Base-by-base conservation (phyloP, 1,140 invertebrate species). In the Gonioctena quinquepunctata region DNA sequence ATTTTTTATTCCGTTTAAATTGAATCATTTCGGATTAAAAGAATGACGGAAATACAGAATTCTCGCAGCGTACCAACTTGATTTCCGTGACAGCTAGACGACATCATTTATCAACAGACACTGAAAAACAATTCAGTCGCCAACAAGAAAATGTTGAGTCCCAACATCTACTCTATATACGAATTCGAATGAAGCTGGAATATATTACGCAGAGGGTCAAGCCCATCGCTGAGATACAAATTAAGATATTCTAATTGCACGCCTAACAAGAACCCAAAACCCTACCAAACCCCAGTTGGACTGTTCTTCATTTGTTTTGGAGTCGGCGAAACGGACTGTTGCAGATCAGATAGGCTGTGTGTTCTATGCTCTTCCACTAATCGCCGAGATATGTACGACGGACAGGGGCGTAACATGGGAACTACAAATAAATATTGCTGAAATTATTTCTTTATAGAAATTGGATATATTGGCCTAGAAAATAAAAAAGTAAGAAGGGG, bases 231-330 rank as follows among this genome's bases (percentile, higher is more conserved):
- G 74, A 71, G 78, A 79, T 79, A 79, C 78, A 77, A 80, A 80
- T 80, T 80, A 78, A 78, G 78, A 78, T 78, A 78, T 80, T 78
- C 77, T 80, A 78, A 78, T 78, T 77, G 72, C 62, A 68, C 65
- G 70, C 64, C 65, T 73, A 69, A 68, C 72, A 74, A 76, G 74
- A 76, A 76, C 76, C 74, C 76, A 18, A 54, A 27, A 18, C 54
- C 64, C 64, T 27, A 48, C 21, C 33, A n/a, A 26, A 63, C 25
- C 42, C 49, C 49, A 18, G 27, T 19, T 26, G 13, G 28, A 42
- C 33, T 42, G 33, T 62, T 62, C 60, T 62, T 62, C 60, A 62
- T 62, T 62, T 62, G 60, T 62, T 62, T 62, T 21, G 22, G 26
- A 48, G 60, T 27, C 60, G 33, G 11, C 33, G 33, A 42, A 42